phyloP scores from a whole-genome alignment of 2,797 vertebrate genomes.

The Xiphorhynchus erythropygius region DNA sequence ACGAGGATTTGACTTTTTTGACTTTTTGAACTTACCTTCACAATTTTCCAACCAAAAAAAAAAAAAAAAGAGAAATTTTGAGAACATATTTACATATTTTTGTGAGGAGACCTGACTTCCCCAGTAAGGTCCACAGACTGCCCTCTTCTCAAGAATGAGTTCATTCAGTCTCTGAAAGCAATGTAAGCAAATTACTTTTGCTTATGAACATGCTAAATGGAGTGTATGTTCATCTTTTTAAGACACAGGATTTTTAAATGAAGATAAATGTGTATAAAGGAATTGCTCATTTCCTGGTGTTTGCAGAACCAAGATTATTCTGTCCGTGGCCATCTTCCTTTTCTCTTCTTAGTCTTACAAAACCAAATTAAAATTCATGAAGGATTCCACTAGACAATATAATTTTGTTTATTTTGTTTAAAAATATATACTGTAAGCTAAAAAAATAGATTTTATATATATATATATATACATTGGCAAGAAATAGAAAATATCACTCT shows the following conservation, averaged over 20 bases:
- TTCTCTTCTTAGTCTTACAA: not conserved
- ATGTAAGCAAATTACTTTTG: not conserved
- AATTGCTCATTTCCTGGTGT: not conserved
- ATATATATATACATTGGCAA: not conserved
- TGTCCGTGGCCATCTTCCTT: not conserved
- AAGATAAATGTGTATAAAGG: not conserved
- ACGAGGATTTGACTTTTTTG: not conserved
- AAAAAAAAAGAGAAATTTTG: not conserved
- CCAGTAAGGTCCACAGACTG: not conserved
- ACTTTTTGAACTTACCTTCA: not conserved
- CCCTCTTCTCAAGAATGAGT: not conserved
- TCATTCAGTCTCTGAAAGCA: not conserved
- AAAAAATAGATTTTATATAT: constrained; percentile 23
- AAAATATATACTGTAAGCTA: constrained; percentile 52
- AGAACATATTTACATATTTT: not conserved
- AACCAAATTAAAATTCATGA: not conserved
- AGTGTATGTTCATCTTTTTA: not conserved
- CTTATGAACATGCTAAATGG: not conserved
- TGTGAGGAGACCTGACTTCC: not conserved
- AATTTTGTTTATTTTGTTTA: constrained; percentile 33
- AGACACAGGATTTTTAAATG: not conserved
- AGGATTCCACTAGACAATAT: not conserved
- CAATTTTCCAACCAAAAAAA: not conserved
- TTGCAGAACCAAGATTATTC: not conserved
- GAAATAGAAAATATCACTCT: constrained; percentile 1